Evolutionary conservation across 2,888 invertebrate species (phyloP).

Genomic region (Xestobium rufovillosum): DNA sequence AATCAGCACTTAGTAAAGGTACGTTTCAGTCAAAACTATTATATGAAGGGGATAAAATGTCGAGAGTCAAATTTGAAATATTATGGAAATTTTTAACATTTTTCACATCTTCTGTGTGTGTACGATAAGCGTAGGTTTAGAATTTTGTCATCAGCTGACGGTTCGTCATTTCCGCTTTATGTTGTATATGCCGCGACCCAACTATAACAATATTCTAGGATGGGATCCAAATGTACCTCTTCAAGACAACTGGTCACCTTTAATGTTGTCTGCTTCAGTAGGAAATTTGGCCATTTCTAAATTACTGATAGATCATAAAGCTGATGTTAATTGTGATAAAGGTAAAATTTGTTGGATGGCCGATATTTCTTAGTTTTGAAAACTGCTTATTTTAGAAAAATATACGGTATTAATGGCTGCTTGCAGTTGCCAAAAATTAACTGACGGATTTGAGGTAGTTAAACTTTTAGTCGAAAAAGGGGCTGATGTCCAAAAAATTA

Average conservation of each 20-base stretch:
- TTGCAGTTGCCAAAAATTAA: slow-evolving; percentile 51
- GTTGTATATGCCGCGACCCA: too few species aligned
- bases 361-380: slow-evolving; percentile 4
- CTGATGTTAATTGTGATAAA: slow-evolving; percentile 49
- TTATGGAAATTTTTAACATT: too few species aligned
- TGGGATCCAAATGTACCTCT: slow-evolving; percentile 42
- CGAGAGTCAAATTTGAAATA: too few species aligned
- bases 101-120: too few species aligned
- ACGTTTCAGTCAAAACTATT: too few species aligned
- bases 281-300: slow-evolving; percentile 48
- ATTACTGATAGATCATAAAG: slow-evolving; percentile 49
- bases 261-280: slow-evolving; percentile 54
- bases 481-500: slow-evolving; percentile 49
- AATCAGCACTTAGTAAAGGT: slow-evolving; percentile 23
- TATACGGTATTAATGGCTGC: slow-evolving; percentile 56
- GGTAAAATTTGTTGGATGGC: slow-evolving; percentile 18
- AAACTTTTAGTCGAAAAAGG: slow-evolving; percentile 46
- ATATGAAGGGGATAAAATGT: too few species aligned
- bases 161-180: too few species aligned
- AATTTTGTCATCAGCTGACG: too few species aligned
- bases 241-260: slow-evolving; percentile 53
- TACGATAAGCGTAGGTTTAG: too few species aligned
- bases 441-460: slow-evolving; percentile 41
- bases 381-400: slow-evolving; percentile 47
- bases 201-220: too few species aligned